Percentiles rank a stretch among this genome's conserved stretches.
These are phyloP conservation scores for Brachionichthys hirsutus DNA, from an alignment of 2,113 vertebrate genomes.

Conservation along the genomic window DNA sequence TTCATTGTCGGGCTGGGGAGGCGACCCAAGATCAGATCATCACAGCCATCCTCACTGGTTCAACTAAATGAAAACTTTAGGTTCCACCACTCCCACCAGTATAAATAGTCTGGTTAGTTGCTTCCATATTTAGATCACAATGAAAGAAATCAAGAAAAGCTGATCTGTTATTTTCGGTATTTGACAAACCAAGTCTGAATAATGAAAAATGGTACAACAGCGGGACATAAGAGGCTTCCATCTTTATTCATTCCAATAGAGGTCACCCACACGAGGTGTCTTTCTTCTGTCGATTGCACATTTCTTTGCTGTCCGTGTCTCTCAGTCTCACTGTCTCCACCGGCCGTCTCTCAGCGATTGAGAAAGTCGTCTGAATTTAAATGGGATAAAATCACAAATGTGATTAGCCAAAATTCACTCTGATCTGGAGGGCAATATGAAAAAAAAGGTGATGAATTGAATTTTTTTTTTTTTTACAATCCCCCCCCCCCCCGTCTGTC, in stretches of 20 bases:
- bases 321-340: slow-evolving; percentile 42
- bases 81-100: too few species aligned
- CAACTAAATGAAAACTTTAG: too few species aligned
- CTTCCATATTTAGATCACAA: slow-evolving; percentile 5
- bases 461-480: slow-evolving; percentile 53
- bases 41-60: too few species aligned
- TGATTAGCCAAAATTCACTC: slow-evolving; percentile 78
- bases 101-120: too few species aligned
- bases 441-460: slow-evolving; percentile 69
- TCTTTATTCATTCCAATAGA: slow-evolving; percentile 77
- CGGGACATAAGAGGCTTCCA: slow-evolving; percentile 65
- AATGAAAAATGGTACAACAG: slow-evolving; percentile 64
- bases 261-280: slow-evolving; percentile 66
- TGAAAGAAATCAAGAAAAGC: slow-evolving; percentile 20
- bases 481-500: slow-evolving; percentile 5
- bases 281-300: slow-evolving; percentile 65
- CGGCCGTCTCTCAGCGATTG: slow-evolving; percentile 59
- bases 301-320: slow-evolving; percentile 46
- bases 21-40: too few species aligned
- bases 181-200: slow-evolving; percentile 58
- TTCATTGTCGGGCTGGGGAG: too few species aligned
- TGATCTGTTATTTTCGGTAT: slow-evolving; percentile 23
- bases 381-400: slow-evolving; percentile 80
- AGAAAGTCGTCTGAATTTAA: slow-evolving; percentile 77
- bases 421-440: slow-evolving; percentile 72